Percentiles rank a stretch among this genome's conserved stretches.
Conservation (phyloP, 2,888 invertebrate species). For the Philereme transversata region DNA sequence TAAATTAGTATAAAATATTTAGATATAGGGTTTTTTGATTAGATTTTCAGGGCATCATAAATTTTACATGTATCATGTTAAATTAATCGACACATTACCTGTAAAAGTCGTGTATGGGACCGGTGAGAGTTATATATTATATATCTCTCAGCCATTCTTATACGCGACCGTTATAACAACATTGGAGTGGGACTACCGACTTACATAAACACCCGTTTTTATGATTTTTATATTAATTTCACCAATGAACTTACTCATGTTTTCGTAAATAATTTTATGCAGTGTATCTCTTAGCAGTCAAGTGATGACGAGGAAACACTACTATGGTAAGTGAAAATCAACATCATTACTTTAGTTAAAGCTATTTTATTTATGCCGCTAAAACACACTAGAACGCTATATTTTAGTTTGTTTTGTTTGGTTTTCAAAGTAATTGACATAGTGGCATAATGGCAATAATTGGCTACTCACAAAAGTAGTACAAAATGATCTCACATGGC, state of each 20-base stretch:
- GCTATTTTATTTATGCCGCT: slow-evolving; percentile 36
- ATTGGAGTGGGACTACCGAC: slow-evolving; percentile 38
- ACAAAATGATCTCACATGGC: slow-evolving; percentile 55
- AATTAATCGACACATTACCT: slow-evolving; percentile 51
- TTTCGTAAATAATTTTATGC: slow-evolving; percentile 41
- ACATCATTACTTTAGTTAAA: slow-evolving; percentile 24
- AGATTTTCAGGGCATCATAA: slow-evolving; percentile 53
- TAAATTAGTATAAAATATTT: not conserved
- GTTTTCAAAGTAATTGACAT: slow-evolving; percentile 60
- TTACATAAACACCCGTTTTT: slow-evolving; percentile 37
- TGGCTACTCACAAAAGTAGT: slow-evolving; percentile 54
- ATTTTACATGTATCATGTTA: slow-evolving; percentile 50
- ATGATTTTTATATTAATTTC: slow-evolving; percentile 36
- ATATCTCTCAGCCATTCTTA: slow-evolving; percentile 22
- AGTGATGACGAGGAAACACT: slow-evolving; percentile 31
- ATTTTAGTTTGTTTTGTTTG: slow-evolving; percentile 46
- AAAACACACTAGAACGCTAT: slow-evolving; percentile 33
- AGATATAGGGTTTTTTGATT: not conserved
- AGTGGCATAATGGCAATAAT: slow-evolving; percentile 74
- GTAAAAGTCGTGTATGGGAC: slow-evolving; percentile 55
- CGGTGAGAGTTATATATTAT: slow-evolving; percentile 20
- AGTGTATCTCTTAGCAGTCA: slow-evolving; percentile 43
- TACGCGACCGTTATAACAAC: slow-evolving; percentile 37
- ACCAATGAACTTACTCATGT: slow-evolving; percentile 37
- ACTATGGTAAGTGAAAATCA: slow-evolving; percentile 34